phyloP scores from a whole-genome alignment of 2,888 invertebrate species.

The Ochlodes sylvanus region DNA sequence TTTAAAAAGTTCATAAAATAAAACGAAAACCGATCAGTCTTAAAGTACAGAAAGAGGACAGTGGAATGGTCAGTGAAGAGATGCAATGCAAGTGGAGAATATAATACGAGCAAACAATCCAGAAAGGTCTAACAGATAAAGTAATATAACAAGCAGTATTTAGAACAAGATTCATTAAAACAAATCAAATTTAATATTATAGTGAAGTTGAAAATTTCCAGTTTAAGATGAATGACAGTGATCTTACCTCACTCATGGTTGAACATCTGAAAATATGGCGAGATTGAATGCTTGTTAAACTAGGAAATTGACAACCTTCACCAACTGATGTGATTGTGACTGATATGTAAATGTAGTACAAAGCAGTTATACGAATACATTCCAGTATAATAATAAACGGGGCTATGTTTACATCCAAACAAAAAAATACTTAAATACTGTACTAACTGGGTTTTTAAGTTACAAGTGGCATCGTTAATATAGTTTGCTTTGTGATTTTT shows the following conservation, averaged over 20 bases:
- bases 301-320: slow-evolving; percentile 74
- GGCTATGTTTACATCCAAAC: slow-evolving; percentile 16
- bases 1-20: background rate
- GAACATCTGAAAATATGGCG: slow-evolving; percentile 78
- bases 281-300: slow-evolving; percentile 62
- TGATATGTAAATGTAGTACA: slow-evolving; percentile 67
- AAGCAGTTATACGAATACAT: slow-evolving; percentile 68
- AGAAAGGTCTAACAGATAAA: slow-evolving; percentile 41
- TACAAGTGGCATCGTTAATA: slow-evolving; percentile 31
- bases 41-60: slow-evolving; percentile 30
- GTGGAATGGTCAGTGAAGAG: slow-evolving; percentile 46
- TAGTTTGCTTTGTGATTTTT: background rate
- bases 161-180: slow-evolving; percentile 50
- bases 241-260: slow-evolving; percentile 78
- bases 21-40: slow-evolving; percentile 10
- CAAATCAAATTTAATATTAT: slow-evolving; percentile 49
- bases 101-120: slow-evolving; percentile 42
- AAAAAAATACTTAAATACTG: slow-evolving; percentile 42
- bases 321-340: slow-evolving; percentile 49
- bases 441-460: slow-evolving; percentile 34
- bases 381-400: slow-evolving; percentile 40
- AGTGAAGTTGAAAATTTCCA: slow-evolving; percentile 67
- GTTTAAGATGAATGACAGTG: slow-evolving; percentile 64
- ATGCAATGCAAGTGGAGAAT: slow-evolving; percentile 41
- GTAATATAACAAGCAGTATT: slow-evolving; percentile 41